Evolutionary conservation across 2,113 vertebrate species (phyloP).

Genomic region (Peromyscus maniculatus): DNA sequence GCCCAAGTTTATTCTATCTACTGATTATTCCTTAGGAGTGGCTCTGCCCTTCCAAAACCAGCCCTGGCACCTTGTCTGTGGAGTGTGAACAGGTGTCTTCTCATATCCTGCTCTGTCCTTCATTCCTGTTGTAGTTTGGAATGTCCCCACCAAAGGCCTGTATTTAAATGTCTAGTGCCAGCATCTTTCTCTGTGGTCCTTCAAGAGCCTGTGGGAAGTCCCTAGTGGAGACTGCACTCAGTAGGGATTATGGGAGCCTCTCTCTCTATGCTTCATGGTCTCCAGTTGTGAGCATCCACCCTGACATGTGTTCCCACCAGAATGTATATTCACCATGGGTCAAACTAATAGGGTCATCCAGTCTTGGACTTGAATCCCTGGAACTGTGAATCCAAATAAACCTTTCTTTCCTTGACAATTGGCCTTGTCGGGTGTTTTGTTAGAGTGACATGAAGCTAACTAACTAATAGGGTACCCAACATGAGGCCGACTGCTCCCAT

Average conservation of each 20-base stretch:
- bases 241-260: no score
- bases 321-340: no score
- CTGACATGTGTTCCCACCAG: not conserved
- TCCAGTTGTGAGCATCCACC: no score
- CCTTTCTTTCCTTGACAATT: no score
- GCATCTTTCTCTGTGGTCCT: not conserved
- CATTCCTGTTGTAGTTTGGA: not conserved
- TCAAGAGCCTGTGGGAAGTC: not conserved
- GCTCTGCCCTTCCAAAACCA: not conserved
- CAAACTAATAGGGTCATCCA: not conserved
- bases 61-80: accelerated
- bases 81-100: accelerated
- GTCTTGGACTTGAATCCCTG: not conserved
- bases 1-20: accelerated
- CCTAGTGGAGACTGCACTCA: not conserved
- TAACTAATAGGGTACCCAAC: accelerated
- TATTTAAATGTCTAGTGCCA: not conserved
- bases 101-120: no score
- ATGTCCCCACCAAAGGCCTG: not conserved
- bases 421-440: not conserved
- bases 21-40: not conserved
- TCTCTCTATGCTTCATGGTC: not conserved
- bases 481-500: accelerated
- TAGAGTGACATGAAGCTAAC: not conserved
- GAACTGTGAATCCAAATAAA: not conserved